Conservation (phyloP, 2,113 vertebrate species). For the Alces alces region DNA sequence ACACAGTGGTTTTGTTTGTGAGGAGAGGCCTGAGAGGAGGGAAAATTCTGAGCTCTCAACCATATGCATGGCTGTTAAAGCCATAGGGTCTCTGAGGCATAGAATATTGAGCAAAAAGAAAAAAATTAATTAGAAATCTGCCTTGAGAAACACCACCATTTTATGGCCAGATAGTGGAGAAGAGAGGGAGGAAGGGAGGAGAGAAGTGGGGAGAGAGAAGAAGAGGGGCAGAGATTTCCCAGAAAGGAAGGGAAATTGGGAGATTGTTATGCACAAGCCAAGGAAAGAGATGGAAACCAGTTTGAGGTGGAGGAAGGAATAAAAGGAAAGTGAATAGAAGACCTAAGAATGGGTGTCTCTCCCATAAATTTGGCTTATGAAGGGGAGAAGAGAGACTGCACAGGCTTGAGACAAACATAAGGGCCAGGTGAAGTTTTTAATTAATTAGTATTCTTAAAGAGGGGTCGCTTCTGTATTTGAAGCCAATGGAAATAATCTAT, state of each 20-base stretch:
- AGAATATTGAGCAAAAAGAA: not conserved
- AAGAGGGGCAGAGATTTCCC: not conserved
- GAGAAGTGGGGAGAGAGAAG: not conserved
- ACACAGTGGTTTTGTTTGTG: not conserved
- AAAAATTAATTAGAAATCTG: not conserved
- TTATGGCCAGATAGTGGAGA: not conserved
- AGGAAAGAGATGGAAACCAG: not conserved
- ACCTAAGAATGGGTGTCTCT: not conserved
- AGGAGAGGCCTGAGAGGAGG: not conserved
- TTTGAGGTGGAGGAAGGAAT: not conserved
- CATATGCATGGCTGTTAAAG: not conserved
- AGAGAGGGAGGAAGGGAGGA: not conserved
- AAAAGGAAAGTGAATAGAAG: not conserved
- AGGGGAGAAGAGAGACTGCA: not conserved
- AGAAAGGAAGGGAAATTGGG: not conserved
- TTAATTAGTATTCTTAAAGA: not conserved
- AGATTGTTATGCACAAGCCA: not conserved
- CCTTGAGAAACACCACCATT: not conserved
- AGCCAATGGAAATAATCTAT: not conserved
- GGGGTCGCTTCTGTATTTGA: not conserved
- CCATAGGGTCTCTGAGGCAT: not conserved
- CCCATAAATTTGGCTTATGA: not conserved
- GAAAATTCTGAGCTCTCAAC: not conserved
- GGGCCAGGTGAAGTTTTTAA: not conserved
- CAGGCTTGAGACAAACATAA: not conserved